Conservation (phyloP, 1,140 invertebrate genomes). For the Aphis craccivora region DNA sequence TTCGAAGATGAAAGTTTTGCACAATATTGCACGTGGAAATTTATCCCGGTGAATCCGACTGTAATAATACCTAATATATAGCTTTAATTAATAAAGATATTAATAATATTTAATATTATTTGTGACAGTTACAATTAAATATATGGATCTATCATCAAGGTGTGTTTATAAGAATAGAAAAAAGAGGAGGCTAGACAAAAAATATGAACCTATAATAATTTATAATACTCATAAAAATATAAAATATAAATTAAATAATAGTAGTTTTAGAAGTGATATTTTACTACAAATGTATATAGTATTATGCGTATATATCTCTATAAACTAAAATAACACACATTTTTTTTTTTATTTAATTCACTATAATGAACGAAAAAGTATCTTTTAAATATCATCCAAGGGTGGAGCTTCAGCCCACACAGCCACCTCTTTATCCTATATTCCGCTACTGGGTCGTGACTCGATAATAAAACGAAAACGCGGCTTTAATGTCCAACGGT, state of each 20-base stretch:
- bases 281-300: background rate
- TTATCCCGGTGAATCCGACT: background rate
- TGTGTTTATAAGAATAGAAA: no score
- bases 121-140: no score
- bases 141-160: no score
- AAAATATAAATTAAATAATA: background rate
- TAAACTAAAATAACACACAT: background rate
- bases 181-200: background rate
- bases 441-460: background rate
- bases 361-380: background rate
- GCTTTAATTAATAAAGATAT: no score
- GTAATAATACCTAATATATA: background rate
- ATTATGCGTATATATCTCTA: background rate
- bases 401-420: background rate
- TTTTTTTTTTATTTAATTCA: background rate
- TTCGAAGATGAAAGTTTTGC: background rate
- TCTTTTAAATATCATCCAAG: conserved; percentile 6
- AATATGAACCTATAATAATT: background rate
- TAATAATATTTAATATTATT: no score
- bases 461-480: background rate
- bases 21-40: background rate
- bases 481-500: background rate
- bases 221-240: background rate
- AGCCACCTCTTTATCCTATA: background rate
- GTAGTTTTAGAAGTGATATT: background rate